These are phyloP conservation scores for Diadegma fenestrale DNA, from an alignment of 2,888 invertebrate genomes.

Conservation along the genomic window DNA sequence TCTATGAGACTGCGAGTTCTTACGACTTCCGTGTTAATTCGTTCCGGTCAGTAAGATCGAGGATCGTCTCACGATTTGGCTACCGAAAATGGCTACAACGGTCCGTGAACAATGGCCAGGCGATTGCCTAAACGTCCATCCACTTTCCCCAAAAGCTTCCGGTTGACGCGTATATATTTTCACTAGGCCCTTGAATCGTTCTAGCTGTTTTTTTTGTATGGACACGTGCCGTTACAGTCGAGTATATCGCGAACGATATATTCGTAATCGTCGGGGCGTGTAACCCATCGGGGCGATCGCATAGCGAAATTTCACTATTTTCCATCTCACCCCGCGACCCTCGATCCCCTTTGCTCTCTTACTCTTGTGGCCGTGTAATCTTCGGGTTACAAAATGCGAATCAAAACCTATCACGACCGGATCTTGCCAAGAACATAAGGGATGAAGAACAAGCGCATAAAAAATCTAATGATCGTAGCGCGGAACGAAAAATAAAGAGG, in stretches of 20 bases:
- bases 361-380: slow-evolving; percentile 67
- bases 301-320: slow-evolving; percentile 46
- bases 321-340: slow-evolving; percentile 51
- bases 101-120: slow-evolving; percentile 37
- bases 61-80: slow-evolving; percentile 6
- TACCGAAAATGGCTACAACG: slow-evolving; percentile 12
- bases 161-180: slow-evolving; percentile 21
- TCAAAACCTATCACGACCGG: slow-evolving; percentile 44
- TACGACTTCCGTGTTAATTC: slow-evolving; percentile 61
- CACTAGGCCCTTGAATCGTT: slow-evolving; percentile 6
- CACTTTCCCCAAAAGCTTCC: slow-evolving; percentile 54
- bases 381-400: slow-evolving; percentile 10
- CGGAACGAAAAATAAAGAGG: background rate
- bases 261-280: slow-evolving; percentile 68
- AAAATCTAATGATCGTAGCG: slow-evolving; percentile 42
- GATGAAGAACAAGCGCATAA: slow-evolving; percentile 48
- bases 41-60: slow-evolving; percentile 44
- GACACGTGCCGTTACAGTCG: slow-evolving; percentile 55
- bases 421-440: slow-evolving; percentile 39
- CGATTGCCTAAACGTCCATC: slow-evolving; percentile 21
- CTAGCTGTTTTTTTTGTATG: background rate
- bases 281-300: no score
- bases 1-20: slow-evolving; percentile 28
- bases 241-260: slow-evolving; percentile 46
- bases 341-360: slow-evolving; percentile 68